phyloP scores from a whole-genome alignment of 37 sponge, comb jelly and placozoan genomes.

The Eunapius fragilis region DNA sequence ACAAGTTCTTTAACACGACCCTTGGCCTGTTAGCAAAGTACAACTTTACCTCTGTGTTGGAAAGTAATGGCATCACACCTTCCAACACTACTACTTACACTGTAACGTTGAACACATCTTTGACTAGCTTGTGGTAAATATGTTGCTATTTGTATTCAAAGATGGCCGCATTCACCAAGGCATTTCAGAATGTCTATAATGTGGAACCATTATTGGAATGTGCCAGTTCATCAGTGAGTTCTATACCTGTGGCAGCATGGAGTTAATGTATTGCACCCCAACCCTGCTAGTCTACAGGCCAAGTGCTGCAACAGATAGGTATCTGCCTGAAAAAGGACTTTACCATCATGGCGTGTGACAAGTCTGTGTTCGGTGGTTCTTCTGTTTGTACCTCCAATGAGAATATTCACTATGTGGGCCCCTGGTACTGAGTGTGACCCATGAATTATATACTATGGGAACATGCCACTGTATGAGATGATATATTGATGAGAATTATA shows the following conservation, averaged over 20 bases:
- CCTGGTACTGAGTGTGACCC: no score
- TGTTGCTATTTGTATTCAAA: neutral
- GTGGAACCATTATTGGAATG: slow-evolving; percentile 34
- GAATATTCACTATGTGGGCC: no score
- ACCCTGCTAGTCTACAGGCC: slow-evolving; percentile 10
- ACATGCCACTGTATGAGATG: no score
- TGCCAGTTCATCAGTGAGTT: slow-evolving; percentile 26
- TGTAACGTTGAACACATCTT: neutral
- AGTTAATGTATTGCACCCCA: no score
- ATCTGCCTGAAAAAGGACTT: slow-evolving; percentile 44
- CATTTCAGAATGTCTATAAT: neutral
- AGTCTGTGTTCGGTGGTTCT: neutral
- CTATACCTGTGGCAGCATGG: neutral
- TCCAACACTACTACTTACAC: slow-evolving; percentile 2
- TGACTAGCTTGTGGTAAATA: neutral
- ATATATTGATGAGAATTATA: no score
- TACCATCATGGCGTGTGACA: slow-evolving; percentile 17
- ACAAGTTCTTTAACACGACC: slow-evolving; percentile 38
- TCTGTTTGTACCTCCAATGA: no score
- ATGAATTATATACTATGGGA: no score
- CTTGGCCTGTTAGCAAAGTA: slow-evolving; percentile 40
- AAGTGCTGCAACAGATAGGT: slow-evolving; percentile 29
- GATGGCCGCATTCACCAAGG: slow-evolving; percentile 11
- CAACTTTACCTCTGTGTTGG: slow-evolving; percentile 23
- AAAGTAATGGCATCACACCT: slow-evolving; percentile 6